Percentiles rank a stretch among this genome's conserved stretches.
Evolutionary conservation across 2,113 vertebrate genomes (phyloP).

Genomic region (Stomatorhinus ivindoensis): DNA sequence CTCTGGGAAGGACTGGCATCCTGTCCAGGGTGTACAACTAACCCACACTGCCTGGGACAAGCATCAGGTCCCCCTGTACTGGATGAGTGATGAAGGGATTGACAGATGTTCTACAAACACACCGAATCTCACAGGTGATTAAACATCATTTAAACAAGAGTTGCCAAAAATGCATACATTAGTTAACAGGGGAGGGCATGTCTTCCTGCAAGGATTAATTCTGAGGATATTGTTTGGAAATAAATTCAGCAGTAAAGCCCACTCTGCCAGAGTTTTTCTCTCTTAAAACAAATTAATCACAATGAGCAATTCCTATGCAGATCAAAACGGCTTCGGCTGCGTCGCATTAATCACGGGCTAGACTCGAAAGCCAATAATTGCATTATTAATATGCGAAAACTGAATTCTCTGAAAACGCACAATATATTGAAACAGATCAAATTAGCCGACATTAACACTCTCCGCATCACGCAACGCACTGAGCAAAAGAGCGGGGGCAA

Average conservation of each 20-base stretch:
- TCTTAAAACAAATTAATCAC: slow-evolving; percentile 28
- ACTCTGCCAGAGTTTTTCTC: background rate
- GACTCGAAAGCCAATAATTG: slow-evolving; percentile 37
- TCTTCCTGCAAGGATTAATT: background rate
- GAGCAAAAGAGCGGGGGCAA: slow-evolving; percentile 51
- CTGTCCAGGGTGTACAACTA: background rate
- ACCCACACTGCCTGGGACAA: background rate
- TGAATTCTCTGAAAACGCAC: slow-evolving; percentile 34
- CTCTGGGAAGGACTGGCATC: background rate
- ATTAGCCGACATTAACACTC: slow-evolving; percentile 58
- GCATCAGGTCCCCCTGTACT: background rate
- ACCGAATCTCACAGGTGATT: background rate
- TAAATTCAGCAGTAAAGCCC: slow-evolving; percentile 13
- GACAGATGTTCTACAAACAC: background rate
- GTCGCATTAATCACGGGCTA: slow-evolving; percentile 28
- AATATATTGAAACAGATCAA: slow-evolving; percentile 43
- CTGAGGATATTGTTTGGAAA: background rate
- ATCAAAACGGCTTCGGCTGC: slow-evolving; percentile 2
- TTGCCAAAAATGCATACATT: background rate
- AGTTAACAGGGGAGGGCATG: background rate
- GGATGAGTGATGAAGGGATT: background rate
- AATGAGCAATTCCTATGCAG: slow-evolving; percentile 28
- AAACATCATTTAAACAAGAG: background rate
- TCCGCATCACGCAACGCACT: slow-evolving; percentile 43
- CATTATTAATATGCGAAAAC: slow-evolving; percentile 40